A percentile compares a stretch with the other conserved stretches of the same genome.
These are phyloP conservation scores for Stenodema calcarata DNA, from an alignment of 2,888 invertebrate genomes.

Conservation along the genomic window DNA sequence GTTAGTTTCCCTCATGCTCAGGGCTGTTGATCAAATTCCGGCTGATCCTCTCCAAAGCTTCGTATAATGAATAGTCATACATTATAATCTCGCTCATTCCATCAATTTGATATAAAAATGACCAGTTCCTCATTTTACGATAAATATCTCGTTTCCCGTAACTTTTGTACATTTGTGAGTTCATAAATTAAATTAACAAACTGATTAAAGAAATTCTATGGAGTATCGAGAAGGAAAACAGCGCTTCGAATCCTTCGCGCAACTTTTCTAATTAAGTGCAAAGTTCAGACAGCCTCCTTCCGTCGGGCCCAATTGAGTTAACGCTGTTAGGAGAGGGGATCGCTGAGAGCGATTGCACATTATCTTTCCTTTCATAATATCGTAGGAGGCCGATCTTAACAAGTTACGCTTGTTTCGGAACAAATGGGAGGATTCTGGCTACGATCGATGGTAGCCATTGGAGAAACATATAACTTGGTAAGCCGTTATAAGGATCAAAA, in stretches of 20 bases:
- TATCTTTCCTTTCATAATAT: constrained; percentile 15
- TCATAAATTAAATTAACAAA: constrained; percentile 42
- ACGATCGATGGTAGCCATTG: neutral
- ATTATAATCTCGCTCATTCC: no score
- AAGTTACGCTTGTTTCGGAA: neutral
- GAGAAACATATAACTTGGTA: no score
- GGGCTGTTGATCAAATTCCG: no score
- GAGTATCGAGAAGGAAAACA: constrained; percentile 38
- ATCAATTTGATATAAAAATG: no score
- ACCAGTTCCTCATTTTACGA: neutral
- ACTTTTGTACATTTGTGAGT: constrained; percentile 31
- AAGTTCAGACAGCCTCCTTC: constrained; percentile 24
- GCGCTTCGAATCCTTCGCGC: constrained; percentile 23
- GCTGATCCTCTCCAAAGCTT: no score
- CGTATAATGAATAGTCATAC: no score
- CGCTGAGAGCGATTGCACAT: constrained; percentile 9
- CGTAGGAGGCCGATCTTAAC: neutral
- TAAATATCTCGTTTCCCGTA: neutral
- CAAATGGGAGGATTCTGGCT: neutral
- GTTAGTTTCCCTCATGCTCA: no score
- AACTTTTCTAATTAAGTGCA: constrained; percentile 47
- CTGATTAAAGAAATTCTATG: constrained; percentile 36
- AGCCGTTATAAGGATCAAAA: no score
- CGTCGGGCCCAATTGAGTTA: constrained; percentile 32
- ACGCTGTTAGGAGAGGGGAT: neutral